These are phyloP conservation scores for Oreochromis grahami DNA, from an alignment of 2,797 vertebrate genomes.

Conservation along the genomic window DNA sequence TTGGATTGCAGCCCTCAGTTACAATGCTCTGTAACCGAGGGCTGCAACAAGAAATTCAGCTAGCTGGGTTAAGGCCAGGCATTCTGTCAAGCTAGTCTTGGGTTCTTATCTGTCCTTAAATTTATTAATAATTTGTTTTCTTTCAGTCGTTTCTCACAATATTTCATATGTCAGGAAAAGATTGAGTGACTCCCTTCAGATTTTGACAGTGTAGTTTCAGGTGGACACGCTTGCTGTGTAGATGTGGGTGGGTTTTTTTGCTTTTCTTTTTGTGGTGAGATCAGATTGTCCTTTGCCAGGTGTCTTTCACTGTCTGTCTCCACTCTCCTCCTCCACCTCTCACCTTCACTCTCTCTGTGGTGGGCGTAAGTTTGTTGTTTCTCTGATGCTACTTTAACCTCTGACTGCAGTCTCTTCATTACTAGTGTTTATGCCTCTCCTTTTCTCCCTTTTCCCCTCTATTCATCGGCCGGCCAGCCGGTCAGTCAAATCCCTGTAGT, in stretches of 20 bases:
- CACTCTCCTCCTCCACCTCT: constrained; percentile 45
- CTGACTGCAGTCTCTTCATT: constrained; percentile 78
- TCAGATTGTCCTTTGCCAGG: constrained; percentile 54
- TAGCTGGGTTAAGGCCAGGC: neutral
- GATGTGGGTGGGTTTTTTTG: constrained; percentile 33
- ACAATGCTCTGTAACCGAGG: neutral
- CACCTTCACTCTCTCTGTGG: constrained; percentile 54
- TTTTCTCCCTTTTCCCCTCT: constrained; percentile 61
- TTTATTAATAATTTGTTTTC: neutral
- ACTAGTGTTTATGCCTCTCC: constrained; percentile 78
- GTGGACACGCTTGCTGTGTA: constrained; percentile 22
- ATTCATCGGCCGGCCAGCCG: constrained; percentile 65
- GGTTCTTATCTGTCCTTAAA: neutral
- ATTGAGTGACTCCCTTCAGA: neutral
- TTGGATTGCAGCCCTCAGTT: neutral
- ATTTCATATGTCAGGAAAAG: neutral
- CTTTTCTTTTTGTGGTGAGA: constrained; percentile 1
- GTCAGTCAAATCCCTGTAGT: constrained; percentile 77
- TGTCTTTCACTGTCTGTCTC: constrained; percentile 46
- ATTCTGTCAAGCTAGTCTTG: neutral
- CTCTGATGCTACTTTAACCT: constrained; percentile 79
- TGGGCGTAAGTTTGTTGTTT: constrained; percentile 82
- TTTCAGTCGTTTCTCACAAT: neutral
- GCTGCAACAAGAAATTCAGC: constrained; percentile 2
- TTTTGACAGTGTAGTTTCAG: constrained; percentile 29